A percentile compares a stretch with the other conserved stretches of the same genome.
These are phyloP conservation scores for Ophion slaviceki DNA, from an alignment of 2,888 invertebrate species.

Conservation along the genomic window DNA sequence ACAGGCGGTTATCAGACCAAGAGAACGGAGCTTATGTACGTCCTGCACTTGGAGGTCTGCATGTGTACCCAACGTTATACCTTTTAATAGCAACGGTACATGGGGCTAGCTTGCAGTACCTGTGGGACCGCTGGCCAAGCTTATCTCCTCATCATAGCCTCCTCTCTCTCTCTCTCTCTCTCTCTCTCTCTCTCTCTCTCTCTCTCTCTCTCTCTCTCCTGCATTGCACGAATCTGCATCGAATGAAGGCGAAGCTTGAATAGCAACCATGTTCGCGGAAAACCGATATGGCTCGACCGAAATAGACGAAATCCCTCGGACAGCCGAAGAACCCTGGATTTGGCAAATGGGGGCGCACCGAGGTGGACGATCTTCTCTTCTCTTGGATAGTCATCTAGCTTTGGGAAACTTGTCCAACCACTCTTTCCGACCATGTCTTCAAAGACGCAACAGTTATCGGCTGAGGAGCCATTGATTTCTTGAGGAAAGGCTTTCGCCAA, in stretches of 20 bases:
- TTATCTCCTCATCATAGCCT: slow-evolving; percentile 31
- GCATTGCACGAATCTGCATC: slow-evolving; percentile 51
- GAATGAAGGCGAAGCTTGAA: slow-evolving; percentile 13
- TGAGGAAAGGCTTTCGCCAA: background rate
- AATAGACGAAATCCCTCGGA: slow-evolving; percentile 23
- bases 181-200: slow-evolving; percentile 3
- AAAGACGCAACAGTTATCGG: slow-evolving; percentile 7
- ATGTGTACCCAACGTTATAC: slow-evolving; percentile 28
- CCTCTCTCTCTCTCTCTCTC: background rate
- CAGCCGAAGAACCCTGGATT: slow-evolving; percentile 1
- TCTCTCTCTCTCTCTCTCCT: background rate
- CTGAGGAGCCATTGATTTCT: background rate
- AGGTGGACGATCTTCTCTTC: slow-evolving; percentile 12
- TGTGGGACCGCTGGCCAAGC: slow-evolving; percentile 30
- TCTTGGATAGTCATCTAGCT: background rate
- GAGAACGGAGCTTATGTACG: slow-evolving; percentile 43
- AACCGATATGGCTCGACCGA: slow-evolving; percentile 14
- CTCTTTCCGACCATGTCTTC: background rate
- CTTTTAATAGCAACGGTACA: slow-evolving; percentile 37
- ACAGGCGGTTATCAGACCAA: slow-evolving; percentile 65
- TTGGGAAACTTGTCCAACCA: background rate
- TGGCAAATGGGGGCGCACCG: background rate
- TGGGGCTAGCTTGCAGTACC: slow-evolving; percentile 22
- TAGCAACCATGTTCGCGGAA: slow-evolving; percentile 15
- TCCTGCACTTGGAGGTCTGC: slow-evolving; percentile 13